These are phyloP conservation scores for Triplophysa rosa DNA, from an alignment of 2,113 vertebrate species.

Conservation along the genomic window DNA sequence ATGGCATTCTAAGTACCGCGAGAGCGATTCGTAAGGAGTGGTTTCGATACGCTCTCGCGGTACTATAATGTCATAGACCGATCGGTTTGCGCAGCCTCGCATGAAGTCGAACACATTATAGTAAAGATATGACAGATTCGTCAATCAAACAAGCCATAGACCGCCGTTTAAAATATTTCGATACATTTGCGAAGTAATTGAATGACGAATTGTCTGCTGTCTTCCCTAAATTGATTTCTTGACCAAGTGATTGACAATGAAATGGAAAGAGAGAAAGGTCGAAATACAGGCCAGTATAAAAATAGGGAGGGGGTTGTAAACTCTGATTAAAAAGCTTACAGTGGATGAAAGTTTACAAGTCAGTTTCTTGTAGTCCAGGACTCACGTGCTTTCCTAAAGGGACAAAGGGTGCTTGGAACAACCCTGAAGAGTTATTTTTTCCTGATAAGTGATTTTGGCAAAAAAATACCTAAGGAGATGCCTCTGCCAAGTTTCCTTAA, in stretches of 20 bases:
- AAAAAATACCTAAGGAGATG: conserved; percentile 23
- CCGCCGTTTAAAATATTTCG: neutral
- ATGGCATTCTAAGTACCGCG: too few species aligned
- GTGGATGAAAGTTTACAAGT: conserved; percentile 24
- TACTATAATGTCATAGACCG: too few species aligned
- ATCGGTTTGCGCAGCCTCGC: too few species aligned
- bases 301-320: neutral
- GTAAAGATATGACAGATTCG: too few species aligned
- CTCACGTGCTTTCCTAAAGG: neutral
- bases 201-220: neutral
- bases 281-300: neutral
- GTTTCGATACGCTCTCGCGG: too few species aligned
- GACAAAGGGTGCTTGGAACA: neutral
- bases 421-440: neutral
- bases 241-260: neutral
- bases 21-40: too few species aligned
- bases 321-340: neutral
- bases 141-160: too few species aligned
- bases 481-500: conserved; percentile 31
- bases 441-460: neutral
- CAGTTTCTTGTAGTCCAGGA: neutral
- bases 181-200: too few species aligned
- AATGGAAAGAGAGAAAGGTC: neutral
- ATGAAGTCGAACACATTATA: too few species aligned
- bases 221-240: too few species aligned